Evolutionary conservation across 2,888 invertebrate species (phyloP), one percentile per base, ranked within the genome.

Genomic region (Helicoverpa assulta): DNA sequence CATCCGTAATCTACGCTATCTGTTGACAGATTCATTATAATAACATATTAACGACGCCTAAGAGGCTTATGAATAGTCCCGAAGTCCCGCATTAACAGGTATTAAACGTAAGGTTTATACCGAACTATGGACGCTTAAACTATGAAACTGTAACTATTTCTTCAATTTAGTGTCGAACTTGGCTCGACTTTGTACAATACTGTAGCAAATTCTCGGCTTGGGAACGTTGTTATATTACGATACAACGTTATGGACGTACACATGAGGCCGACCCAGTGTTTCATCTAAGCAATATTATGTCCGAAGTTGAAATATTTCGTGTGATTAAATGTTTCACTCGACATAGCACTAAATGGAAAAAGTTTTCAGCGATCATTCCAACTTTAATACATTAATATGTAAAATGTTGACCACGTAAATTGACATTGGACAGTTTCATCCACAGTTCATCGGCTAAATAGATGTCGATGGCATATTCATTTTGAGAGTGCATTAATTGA

Each of bases 1-100:
- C 67, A 71, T 78, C 62, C 58, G 65, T 78, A 73, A 80, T 82
- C 64, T 19, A 67, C 61, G 67, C 54, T 68, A 70, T 69, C 65
- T 63, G 70, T 70, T 70, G 75, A 78, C 78, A 78, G 79, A 75
- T 79, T 82, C 76, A 73, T 78, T 82, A 78, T 81, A 78, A 81
- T 81, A 83, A 71, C 71, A 63, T 72, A 73, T 70, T 70, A 81
- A 82, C 68, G 66, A 63, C 21, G 61, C 65, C 61, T 80, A 81
- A 80, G 78, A 77, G 80, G 82, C 75, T 85, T 85, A 81, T 73
- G 65, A 77, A 81, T 83, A 82, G 74, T 82, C 78, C 62, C 63
- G 8, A 71, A 72, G 55, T 64, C 50, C 61, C 62, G 26, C 53
- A 73, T 76, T 76, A 79, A 57, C 59, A 70, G 61, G 60, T 70